These are phyloP conservation scores for Brachionus asplanchnoidis DNA, from an alignment of 1,140 invertebrate genomes.

Conservation along the genomic window DNA sequence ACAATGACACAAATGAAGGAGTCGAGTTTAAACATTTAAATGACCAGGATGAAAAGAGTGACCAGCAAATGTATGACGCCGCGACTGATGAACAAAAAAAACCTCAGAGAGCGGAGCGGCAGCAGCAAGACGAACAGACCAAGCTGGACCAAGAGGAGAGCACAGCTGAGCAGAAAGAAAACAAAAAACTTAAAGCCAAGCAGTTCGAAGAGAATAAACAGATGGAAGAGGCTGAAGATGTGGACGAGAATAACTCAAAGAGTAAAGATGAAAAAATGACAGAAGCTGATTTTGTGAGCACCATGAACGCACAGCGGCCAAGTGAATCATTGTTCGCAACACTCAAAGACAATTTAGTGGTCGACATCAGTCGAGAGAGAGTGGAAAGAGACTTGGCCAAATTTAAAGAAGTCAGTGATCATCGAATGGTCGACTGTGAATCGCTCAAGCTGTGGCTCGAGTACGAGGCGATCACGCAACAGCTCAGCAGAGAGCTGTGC, in stretches of 20 bases:
- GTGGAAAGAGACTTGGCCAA: slow-evolving; percentile 27
- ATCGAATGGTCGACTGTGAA: neutral
- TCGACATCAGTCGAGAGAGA: neutral
- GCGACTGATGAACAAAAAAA: slow-evolving; percentile 22
- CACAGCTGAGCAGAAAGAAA: neutral
- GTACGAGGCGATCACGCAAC: slow-evolving; percentile 21
- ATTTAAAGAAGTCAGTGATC: neutral
- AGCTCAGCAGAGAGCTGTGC: slow-evolving; percentile 66
- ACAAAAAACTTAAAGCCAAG: neutral
- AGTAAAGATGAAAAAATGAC: neutral
- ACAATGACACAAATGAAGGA: neutral
- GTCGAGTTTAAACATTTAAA: slow-evolving; percentile 16
- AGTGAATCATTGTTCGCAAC: neutral
- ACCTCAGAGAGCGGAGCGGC: neutral
- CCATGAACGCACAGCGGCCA: neutral
- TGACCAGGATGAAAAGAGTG: neutral
- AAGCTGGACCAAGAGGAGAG: neutral
- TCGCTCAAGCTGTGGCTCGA: neutral
- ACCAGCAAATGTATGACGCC: neutral
- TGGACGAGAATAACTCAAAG: neutral
- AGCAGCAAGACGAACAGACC: neutral
- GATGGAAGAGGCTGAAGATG: neutral
- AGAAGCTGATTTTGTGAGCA: neutral
- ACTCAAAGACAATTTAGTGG: neutral
- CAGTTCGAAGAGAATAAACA: neutral